phyloP scores from a whole-genome alignment of 2,888 invertebrate species.

The Cosmia trapezina region DNA sequence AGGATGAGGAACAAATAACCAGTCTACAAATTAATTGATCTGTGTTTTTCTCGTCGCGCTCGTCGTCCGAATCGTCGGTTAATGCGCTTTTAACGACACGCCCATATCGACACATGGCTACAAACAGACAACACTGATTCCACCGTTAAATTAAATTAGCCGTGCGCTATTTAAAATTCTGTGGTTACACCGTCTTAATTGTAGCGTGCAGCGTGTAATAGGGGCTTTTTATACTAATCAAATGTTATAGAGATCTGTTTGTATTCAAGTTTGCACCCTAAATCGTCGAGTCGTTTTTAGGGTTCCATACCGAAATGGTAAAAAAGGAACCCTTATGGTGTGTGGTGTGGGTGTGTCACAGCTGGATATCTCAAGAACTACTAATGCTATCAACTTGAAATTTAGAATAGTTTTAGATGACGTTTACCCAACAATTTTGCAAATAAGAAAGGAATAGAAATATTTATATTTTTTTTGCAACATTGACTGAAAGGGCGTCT shows the following conservation, averaged over 20 bases:
- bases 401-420: too few relatives aligned
- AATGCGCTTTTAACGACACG: conserved; percentile 83
- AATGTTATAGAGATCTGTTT: conserved; percentile 39
- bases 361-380: too few relatives aligned
- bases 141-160: conserved; percentile 69
- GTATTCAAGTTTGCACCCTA: conserved; percentile 27
- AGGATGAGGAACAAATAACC: too few relatives aligned
- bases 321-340: too few relatives aligned
- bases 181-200: conserved; percentile 59
- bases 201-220: conserved; percentile 54
- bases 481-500: too few relatives aligned
- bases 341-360: too few relatives aligned
- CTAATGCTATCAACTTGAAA: too few relatives aligned
- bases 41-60: conserved; percentile 48
- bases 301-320: too few relatives aligned
- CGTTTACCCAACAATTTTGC: too few relatives aligned
- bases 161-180: conserved; percentile 63
- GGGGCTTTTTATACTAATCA: conserved; percentile 40
- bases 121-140: conserved; percentile 58
- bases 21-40: conserved; percentile 39
- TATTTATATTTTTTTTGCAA: too few relatives aligned
- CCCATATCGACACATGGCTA: conserved; percentile 74
- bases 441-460: too few relatives aligned
- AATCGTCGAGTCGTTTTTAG: conserved; percentile 30
- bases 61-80: conserved; percentile 72